Conservation (phyloP, 2,113 vertebrate species). For the Stegostoma tigrinum region DNA sequence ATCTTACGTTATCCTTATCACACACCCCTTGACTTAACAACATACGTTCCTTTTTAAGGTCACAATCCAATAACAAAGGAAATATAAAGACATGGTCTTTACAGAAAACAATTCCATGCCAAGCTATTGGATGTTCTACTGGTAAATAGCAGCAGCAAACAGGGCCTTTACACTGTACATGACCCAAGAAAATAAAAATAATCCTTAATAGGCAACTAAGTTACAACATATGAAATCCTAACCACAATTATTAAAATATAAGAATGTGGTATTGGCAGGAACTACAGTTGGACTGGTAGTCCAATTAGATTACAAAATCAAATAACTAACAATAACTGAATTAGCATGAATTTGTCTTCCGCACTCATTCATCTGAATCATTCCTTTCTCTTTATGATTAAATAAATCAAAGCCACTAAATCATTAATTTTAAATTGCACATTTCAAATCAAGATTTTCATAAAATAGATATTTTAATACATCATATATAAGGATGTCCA, state of each 20-base stretch:
- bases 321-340: not conserved
- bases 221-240: not conserved
- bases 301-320: not conserved
- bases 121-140: not conserved
- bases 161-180: not conserved
- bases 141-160: not conserved
- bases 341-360: not conserved
- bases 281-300: not conserved
- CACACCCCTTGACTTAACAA: too few relatives aligned
- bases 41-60: too few relatives aligned
- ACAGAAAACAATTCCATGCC: not conserved
- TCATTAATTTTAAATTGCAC: not conserved
- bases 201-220: not conserved
- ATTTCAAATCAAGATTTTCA: not conserved
- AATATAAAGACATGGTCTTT: too few relatives aligned
- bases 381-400: not conserved
- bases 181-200: not conserved
- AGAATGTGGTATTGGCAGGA: not conserved
- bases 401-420: not conserved
- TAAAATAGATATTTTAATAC: slow-evolving; percentile 9
- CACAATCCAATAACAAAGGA: too few relatives aligned
- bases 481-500: not conserved
- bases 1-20: too few relatives aligned
- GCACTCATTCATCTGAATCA: not conserved
- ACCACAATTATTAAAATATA: not conserved